Evolutionary conservation across 2,113 vertebrate species (phyloP), one percentile per base, ranked within the genome.

Genomic region (Ardeotis arabs): DNA sequence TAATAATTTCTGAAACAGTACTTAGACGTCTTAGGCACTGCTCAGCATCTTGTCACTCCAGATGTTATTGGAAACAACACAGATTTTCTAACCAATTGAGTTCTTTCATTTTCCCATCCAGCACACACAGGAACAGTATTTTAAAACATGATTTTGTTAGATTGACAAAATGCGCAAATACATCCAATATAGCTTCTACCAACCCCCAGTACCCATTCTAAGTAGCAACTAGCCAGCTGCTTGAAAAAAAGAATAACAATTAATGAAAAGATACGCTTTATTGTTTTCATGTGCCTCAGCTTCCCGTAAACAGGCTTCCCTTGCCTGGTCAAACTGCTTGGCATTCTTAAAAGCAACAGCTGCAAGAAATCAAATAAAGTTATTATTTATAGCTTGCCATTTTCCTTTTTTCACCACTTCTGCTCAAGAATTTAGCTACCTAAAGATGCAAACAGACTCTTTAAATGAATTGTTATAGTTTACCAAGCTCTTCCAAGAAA

Each of bases 271-370:
- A 99, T 99, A 99, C 99, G 99, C 96, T 98, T 99, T 99, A 78
- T 99, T 99, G 93, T 99, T 99, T 60, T 99, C 99, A 88, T 99
- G 99, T 62, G 99, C 99, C 84, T 99, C 98, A 18, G 99, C 99
- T 92, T 99, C 99, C 95, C 98, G 98, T 67, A 99, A 98, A 94
- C 99, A 99, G 52, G 99, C 99, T 55, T 99, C 99, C 95, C 99
- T 99, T 12, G 99, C 99, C 97, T 99, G 99, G 8, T 99, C 99
- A 84, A 98, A 99, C 96, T 99, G 99, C 96, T 99, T 99, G 67
- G 99, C 99, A 89, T 99, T 99, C 98, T 99, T 99, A 97, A 99
- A 99, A 96, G 99, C 99, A 97, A 99, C 99, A 95, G 99, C 99
- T 99, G 92, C 82, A 98, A 97, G 9, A 88, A 79, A 96, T 67